Evolutionary conservation across 2,888 invertebrate species (phyloP).

Genomic region (Eupithecia vulgata): DNA sequence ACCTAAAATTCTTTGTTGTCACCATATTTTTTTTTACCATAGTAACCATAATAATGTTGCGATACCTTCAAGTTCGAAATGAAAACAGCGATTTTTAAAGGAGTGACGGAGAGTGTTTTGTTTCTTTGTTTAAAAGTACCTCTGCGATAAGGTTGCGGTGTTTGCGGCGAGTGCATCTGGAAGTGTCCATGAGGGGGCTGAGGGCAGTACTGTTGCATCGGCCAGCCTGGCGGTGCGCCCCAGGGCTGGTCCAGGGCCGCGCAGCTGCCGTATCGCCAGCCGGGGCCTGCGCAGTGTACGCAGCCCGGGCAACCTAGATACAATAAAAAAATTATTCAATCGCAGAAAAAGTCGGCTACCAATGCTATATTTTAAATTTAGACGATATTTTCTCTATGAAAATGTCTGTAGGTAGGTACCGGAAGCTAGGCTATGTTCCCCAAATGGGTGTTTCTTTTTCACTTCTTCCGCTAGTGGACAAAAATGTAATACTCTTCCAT

Average conservation of each 20-base stretch:
- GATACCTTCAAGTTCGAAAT: not conserved
- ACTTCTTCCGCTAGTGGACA: not conserved
- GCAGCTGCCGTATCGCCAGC: constrained; percentile 79
- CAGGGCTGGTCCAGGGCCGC: constrained; percentile 73
- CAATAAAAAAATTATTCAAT: not conserved
- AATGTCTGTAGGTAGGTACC: not conserved
- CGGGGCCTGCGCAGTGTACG: constrained; percentile 54
- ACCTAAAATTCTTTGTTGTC: too few species aligned
- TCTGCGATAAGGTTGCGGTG: constrained; percentile 75
- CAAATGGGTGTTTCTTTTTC: not conserved
- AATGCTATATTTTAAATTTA: not conserved
- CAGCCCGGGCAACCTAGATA: constrained; percentile 55
- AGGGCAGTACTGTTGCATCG: constrained; percentile 58
- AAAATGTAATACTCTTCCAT: not conserved
- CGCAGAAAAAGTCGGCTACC: not conserved
- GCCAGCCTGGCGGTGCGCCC: constrained; percentile 48
- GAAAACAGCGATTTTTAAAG: not conserved
- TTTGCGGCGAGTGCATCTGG: constrained; percentile 63
- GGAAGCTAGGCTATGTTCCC: not conserved
- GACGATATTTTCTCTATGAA: not conserved
- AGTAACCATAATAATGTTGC: not conserved
- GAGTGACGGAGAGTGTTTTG: not conserved
- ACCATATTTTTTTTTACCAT: too few species aligned
- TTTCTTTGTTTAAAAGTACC: constrained; percentile 49
- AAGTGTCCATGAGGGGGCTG: constrained; percentile 49